phyloP scores from a whole-genome alignment of 2,113 vertebrate species.

The Scytalopus superciliaris region DNA sequence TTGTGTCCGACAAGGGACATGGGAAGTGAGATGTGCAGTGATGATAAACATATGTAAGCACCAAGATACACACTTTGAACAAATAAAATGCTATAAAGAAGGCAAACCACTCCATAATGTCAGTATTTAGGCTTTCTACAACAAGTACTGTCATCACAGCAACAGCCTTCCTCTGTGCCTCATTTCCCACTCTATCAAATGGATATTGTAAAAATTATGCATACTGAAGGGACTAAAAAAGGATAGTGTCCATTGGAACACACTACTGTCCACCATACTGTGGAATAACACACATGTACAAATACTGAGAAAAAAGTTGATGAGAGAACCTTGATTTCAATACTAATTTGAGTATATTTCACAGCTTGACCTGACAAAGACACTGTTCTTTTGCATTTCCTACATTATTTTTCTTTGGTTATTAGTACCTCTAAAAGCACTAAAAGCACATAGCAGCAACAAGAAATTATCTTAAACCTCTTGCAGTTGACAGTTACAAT shows the following conservation, averaged over 20 bases:
- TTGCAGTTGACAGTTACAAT: not conserved
- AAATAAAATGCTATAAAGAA: not conserved
- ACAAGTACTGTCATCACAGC: not conserved
- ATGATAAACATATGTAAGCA: not conserved
- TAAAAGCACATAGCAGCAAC: not conserved
- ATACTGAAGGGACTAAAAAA: not conserved
- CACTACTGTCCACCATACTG: not conserved
- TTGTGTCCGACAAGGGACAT: fast-evolving
- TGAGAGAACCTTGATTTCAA: not conserved
- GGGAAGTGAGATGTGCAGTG: not conserved
- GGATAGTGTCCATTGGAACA: not conserved
- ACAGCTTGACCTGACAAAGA: not conserved
- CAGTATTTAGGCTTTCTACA: not conserved
- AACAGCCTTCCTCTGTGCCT: not conserved
- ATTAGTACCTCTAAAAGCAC: not conserved
- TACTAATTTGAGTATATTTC: not conserved
- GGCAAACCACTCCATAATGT: not conserved
- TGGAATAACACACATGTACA: not conserved
- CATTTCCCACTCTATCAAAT: not conserved
- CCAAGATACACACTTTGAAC: not conserved
- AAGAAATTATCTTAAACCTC: not conserved
- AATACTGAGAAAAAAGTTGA: not conserved
- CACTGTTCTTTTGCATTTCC: not conserved
- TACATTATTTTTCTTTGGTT: not conserved
- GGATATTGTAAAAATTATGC: not conserved